Evolutionary conservation across 53 echinoderm and acorn worm species (phyloP), one percentile per base, ranked within the genome.

Genomic region (Zoroaster sp.): DNA sequence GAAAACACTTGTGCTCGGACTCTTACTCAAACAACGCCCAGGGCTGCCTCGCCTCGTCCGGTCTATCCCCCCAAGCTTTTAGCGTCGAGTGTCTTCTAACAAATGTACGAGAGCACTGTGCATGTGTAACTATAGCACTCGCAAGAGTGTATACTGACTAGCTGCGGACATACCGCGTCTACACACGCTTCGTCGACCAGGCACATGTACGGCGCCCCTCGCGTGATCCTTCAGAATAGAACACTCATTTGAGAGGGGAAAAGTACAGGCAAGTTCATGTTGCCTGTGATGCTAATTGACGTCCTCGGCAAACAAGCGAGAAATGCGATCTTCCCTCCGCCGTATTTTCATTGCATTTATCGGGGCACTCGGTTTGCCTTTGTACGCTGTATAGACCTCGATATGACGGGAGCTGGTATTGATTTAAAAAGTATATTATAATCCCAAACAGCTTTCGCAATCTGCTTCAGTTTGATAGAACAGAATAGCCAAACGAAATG

Each of bases 1-100:
- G 75, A 40, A 88, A 88, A 77, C 88, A 88, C 88, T 88, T 88
- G 88, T 88, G 88, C 35, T 34, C 12, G 77, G 81, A 66, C 66
- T 66, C 42, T 66, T 81, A 67, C 43, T 81, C 81, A 81, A 81
- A 81, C 81, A 81, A 41, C 66, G 81, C 63, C 10, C 40, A 37
- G 59, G 55, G 78, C 38, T 54, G 36, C 12, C 55, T 52, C 21
- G 30, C 78, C 18, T 35, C 77, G 28, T 40, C 35, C 66, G 67
- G 67, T 32, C 81, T 40, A 39, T 65, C 81, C 66, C 37, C n/a
- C 54, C 63, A 79, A 66, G 81, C 81, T 81, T 81, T 81, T 81
- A 81, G 81, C 66, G 81, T 81, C 55, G 81, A 81, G 81, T 81
- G 81, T 34, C 81, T 81, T 20, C n/a, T 66, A 41, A 40, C 65